Base-by-base conservation (phyloP, 1,140 invertebrate species). In the Homarus americanus region DNA sequence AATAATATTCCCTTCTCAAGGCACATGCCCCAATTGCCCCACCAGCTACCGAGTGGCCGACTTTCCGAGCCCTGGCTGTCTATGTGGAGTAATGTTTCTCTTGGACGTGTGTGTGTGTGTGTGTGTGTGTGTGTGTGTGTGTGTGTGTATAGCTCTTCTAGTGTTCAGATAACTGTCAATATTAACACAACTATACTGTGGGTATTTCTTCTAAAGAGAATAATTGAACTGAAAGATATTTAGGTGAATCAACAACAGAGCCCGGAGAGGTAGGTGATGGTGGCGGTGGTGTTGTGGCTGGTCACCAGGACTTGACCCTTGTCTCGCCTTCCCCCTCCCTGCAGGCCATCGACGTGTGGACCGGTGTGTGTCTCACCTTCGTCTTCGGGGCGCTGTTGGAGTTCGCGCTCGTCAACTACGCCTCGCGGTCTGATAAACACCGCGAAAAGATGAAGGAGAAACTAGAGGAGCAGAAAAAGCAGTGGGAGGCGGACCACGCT, bases 381-480 rank as follows among this genome's bases (percentile, higher is more conserved):
- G 95, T 96, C 41, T 96, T 96, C 91, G 94, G 95, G 17, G 95
- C 95, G 17, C 93, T 96, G 58, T 93, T 96, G 9, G 95, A 96
- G 93, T 95, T 95, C 91, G 95, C 95, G 28, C 93, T 96, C 10
- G 95, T 96, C 66, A 95, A 96, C 93, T 95, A 95, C 93, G 95
- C 95, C 38, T 94, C 94, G 17, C 92, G 95, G 36, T 94, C 94
- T 41, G 95, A 95, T 87, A 94, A 93, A n/a, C 94, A 94, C 88
- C 91, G 93, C 75, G 93, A 93, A 83, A 93, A 93, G 76, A 82
- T 93, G 78, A 94, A 98, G 95, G 98, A 98, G 95, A 97, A 97
- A 94, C 95, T 97, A 92, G 95, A 94, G 94, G 97, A 98, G 95
- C 95, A 97, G 95, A 97, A 98, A 94, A 93, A 93, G 82, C 92